Conservation (phyloP, 1,140 invertebrate species). For the Orussus abietinus region DNA sequence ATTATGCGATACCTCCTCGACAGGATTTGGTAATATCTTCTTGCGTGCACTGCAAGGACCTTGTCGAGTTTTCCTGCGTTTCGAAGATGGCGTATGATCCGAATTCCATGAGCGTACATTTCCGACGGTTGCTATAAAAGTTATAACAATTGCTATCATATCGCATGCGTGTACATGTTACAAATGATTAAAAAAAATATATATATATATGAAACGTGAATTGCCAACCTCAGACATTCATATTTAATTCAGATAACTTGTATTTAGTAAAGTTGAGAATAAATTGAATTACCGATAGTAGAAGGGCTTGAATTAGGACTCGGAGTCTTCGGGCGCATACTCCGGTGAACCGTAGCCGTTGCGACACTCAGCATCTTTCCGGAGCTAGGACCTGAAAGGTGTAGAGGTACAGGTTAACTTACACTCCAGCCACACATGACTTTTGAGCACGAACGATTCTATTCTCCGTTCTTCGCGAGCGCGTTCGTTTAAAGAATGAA, state of each 20-base stretch:
- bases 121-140: neutral
- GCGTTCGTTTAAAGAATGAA: too few relatives aligned
- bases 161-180: neutral
- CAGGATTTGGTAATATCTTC: constrained; percentile 6
- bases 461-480: too few relatives aligned
- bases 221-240: neutral
- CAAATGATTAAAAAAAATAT: neutral
- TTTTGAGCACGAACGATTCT: too few relatives aligned
- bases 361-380: constrained; percentile 15
- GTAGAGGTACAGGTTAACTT: too few relatives aligned
- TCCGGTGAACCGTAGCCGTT: constrained; percentile 10
- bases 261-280: neutral
- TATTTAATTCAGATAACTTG: neutral
- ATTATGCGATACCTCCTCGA: constrained; percentile 3
- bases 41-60: constrained; percentile 13
- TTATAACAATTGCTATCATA: neutral
- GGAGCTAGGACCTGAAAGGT: neutral
- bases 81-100: constrained; percentile 6
- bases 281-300: constrained; percentile 5
- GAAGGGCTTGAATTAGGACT: constrained; percentile 9
- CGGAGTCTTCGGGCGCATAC: constrained; percentile 11
- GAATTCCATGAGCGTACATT: constrained; percentile 5
- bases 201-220: neutral
- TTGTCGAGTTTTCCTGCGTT: constrained; percentile 5
- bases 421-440: too few relatives aligned